These are phyloP conservation scores for Pachyrhynchus sulphureomaculatus DNA, from an alignment of 1,140 invertebrate genomes.

Conservation along the genomic window DNA sequence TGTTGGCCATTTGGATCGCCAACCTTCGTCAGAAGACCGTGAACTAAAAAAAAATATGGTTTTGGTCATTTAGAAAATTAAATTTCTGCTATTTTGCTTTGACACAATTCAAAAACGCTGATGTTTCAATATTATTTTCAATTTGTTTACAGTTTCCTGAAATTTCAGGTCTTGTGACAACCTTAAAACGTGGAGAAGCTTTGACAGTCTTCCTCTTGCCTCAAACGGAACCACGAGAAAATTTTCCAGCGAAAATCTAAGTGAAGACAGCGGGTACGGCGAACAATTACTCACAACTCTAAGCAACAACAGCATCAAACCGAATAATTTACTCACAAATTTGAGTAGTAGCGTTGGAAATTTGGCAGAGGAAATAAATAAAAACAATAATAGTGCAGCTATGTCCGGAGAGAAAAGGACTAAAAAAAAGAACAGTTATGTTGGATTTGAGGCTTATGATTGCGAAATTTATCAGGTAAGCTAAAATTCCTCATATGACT, in stretches of 20 bases:
- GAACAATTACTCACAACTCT: slow-evolving; percentile 53
- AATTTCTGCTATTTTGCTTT: no score
- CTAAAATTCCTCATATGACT: no score
- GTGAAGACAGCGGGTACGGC: slow-evolving; percentile 74
- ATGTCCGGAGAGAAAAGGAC: not conserved
- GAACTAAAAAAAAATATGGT: no score
- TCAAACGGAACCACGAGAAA: slow-evolving; percentile 49
- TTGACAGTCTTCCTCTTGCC: slow-evolving; percentile 52
- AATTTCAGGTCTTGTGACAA: slow-evolving; percentile 40
- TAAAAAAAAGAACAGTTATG: slow-evolving; percentile 31
- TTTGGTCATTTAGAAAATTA: no score
- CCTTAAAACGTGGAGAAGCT: slow-evolving; percentile 55
- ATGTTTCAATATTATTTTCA: no score
- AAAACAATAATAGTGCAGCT: slow-evolving; percentile 20
- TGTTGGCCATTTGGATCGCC: no score
- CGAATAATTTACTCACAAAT: slow-evolving; percentile 44
- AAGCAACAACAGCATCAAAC: slow-evolving; percentile 47
- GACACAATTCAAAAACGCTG: no score
- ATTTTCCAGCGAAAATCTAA: slow-evolving; percentile 70
- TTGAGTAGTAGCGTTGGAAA: slow-evolving; percentile 48
- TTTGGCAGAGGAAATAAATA: not conserved
- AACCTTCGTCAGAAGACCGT: no score
- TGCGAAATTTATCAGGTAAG: slow-evolving; percentile 42
- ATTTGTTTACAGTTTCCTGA: no score
- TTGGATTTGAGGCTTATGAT: slow-evolving; percentile 46